Conservation (phyloP, 2,797 vertebrate genomes). For the Coranthus polyacanthus region DNA sequence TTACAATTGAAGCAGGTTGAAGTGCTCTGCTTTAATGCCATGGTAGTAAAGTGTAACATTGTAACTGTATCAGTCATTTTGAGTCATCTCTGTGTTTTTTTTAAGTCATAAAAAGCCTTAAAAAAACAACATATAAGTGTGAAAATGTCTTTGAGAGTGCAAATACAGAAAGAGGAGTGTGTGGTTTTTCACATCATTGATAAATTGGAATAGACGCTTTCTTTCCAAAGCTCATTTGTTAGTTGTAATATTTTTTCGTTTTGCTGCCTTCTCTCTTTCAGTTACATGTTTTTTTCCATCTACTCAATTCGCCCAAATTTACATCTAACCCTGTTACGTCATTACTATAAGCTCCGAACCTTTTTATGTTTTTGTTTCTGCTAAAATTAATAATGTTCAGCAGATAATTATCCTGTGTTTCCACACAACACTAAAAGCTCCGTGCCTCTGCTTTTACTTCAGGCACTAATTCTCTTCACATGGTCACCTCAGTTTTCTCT, state of each 20-base stretch:
- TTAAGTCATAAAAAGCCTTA: not conserved
- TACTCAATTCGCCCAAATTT: no score
- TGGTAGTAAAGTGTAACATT: not conserved
- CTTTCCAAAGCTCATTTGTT: not conserved
- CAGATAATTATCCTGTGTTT: not conserved
- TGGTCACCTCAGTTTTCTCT: not conserved
- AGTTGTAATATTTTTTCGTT: not conserved
- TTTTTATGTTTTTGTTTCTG: no score
- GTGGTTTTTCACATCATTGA: slow-evolving; percentile 1
- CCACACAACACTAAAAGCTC: not conserved
- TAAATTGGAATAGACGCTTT: not conserved
- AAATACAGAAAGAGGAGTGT: not conserved
- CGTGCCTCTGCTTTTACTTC: slow-evolving; percentile 2
- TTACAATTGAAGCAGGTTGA: not conserved
- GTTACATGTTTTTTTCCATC: no score
- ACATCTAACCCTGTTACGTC: no score
- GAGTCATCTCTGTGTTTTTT: not conserved
- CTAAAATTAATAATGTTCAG: no score
- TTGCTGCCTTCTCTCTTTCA: no score
- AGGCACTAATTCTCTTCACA: slow-evolving; percentile 10
- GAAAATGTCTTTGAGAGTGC: not conserved
- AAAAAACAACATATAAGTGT: not conserved
- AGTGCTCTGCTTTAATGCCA: not conserved
- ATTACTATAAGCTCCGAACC: no score
- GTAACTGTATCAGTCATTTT: not conserved